Conservation (phyloP, 2,113 vertebrate genomes). For the Puffinus mauretanicus region DNA sequence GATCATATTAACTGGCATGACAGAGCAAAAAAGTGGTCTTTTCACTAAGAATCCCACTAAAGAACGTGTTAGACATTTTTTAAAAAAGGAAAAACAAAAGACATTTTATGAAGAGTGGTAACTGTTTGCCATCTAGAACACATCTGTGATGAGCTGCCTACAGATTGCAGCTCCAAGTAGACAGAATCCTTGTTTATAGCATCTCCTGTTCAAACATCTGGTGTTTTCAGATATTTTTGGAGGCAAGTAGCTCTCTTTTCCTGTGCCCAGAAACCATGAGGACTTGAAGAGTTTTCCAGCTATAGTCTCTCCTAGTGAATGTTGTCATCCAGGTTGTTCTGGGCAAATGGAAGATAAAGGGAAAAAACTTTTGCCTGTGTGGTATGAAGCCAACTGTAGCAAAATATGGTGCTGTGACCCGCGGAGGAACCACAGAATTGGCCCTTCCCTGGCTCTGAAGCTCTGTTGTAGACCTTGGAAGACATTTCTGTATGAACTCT, state of each 20-base stretch:
- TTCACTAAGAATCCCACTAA: background rate
- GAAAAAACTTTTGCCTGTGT: background rate
- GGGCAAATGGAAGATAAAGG: background rate
- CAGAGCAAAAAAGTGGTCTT: background rate
- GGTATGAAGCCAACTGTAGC: background rate
- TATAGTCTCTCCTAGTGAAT: background rate
- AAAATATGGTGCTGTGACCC: background rate
- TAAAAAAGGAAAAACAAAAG: background rate
- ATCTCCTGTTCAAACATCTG: slow-evolving; percentile 51
- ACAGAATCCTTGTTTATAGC: background rate
- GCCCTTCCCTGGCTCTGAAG: background rate
- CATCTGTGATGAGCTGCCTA: slow-evolving; percentile 16
- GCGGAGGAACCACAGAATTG: background rate
- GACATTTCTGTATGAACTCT: background rate
- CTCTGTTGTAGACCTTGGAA: background rate
- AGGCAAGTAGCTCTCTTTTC: slow-evolving; percentile 15
- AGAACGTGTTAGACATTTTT: background rate
- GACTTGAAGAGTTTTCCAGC: background rate
- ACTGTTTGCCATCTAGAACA: slow-evolving; percentile 12
- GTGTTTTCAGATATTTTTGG: slow-evolving; percentile 41
- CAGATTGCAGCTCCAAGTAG: slow-evolving; percentile 23
- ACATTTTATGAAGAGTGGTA: background rate
- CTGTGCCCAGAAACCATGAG: background rate
- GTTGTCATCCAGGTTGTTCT: background rate
- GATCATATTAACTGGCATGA: background rate